Base-by-base conservation (phyloP, 1,140 invertebrate species). In the Rhagoletis zephyria region DNA sequence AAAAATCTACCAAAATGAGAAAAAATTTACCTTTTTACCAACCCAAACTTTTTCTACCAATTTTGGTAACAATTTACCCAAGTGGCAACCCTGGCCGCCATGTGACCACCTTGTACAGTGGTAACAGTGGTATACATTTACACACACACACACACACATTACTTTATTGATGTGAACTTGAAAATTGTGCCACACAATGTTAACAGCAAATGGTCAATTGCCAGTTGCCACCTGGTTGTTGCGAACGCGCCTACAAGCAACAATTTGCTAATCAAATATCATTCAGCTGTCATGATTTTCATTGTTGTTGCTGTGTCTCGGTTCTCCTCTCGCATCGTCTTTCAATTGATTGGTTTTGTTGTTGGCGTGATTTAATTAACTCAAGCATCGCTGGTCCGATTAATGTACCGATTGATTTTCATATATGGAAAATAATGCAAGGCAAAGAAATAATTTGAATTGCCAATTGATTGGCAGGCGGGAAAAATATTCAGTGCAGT, bases 181-280 rank as follows among this genome's bases (percentile, higher is more conserved):
- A 81, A 81, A 81, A 81, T 51, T 81, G 74, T 81, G 74, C 48
- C 51, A 81, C n/a, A 42, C n/a, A 81, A 59, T 81, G 19, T 30
- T 56, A 56, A 81, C 74, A 81, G 2, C 74, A 4, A 81, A 81
- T 16, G 19, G 74, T n/a, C 42, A 81, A 56, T 81, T 19, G 45
- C 74, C 5, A 14, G 40, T 74, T 74, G 67, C 48, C 48, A 81
- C 74, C 67, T 74, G 67, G 67, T 74, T 40, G n/a, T 16, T 81
- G 19, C 4, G 48, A 48, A 81, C 74, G 74, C 74, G 74, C 74
- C 74, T 81, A 81, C 19, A 56, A 81, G n/a, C 45, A 81, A 81
- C 74, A 56, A 81, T 81, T 81, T 51, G 48, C 45, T 19, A 56
- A 16, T 81, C 74, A 81, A 81, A 30, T 10, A 42, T 42, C 67